A percentile compares a stretch with the other conserved stretches of the same genome.
Conservation (phyloP, 2,888 invertebrate species). For the Strigamia maritima region DNA sequence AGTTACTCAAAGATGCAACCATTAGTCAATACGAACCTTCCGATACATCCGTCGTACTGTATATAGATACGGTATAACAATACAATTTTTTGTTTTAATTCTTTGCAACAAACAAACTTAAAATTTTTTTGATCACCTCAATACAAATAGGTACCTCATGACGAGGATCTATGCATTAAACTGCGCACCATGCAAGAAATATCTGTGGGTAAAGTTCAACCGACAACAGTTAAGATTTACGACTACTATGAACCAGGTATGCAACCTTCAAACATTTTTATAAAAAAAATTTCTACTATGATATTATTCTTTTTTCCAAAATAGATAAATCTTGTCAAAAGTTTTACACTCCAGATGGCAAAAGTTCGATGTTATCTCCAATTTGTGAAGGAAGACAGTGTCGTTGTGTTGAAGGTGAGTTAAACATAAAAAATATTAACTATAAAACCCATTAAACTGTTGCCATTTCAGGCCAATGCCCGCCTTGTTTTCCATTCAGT, state of each 20-base stretch:
- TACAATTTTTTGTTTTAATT: background rate
- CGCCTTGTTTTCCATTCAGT: slow-evolving; percentile 8
- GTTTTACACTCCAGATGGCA: background rate
- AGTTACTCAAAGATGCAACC: background rate
- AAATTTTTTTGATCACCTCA: too few species aligned
- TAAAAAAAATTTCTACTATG: background rate
- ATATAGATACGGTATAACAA: background rate
- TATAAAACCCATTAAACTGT: background rate
- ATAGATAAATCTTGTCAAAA: slow-evolving; percentile 2
- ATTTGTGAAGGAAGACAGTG: slow-evolving; percentile 20
- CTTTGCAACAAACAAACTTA: too few species aligned
- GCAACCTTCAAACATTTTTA: background rate
- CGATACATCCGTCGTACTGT: background rate
- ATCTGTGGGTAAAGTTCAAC: slow-evolving; percentile 30
- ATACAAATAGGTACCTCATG: background rate
- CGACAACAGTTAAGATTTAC: slow-evolving; percentile 25
- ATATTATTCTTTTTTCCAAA: background rate
- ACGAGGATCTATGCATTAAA: background rate
- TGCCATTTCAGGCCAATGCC: background rate
- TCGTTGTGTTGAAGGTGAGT: background rate
- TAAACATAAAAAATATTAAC: too few species aligned
- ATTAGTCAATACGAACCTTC: background rate
- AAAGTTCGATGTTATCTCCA: background rate
- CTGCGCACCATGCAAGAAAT: background rate
- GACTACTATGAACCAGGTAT: slow-evolving; percentile 37